phyloP scores from a whole-genome alignment of 2,797 vertebrate species.

The Phrynocephalus guinanensis region DNA sequence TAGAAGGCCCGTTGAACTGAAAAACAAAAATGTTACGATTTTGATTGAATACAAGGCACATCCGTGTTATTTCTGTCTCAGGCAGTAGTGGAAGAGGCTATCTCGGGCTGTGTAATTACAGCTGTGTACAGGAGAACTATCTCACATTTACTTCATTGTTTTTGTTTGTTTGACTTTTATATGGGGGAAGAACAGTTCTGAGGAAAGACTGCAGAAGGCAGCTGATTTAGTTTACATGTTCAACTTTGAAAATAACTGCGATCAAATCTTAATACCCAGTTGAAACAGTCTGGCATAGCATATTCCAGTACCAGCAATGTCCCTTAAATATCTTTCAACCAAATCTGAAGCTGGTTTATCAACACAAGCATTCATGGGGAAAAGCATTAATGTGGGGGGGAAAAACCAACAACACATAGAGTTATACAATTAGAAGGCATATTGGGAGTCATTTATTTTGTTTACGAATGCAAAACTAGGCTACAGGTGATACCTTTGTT shows the following conservation, averaged over 20 bases:
- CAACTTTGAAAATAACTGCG: neutral
- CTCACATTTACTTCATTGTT: neutral
- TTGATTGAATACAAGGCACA: accelerated
- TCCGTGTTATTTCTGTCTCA: neutral
- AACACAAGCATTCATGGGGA: neutral
- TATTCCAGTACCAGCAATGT: neutral
- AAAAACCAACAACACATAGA: too few species aligned
- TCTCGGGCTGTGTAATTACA: neutral
- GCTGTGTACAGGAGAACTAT: neutral
- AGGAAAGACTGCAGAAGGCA: neutral
- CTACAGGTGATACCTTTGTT: too few species aligned
- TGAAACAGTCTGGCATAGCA: neutral
- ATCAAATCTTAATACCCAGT: neutral
- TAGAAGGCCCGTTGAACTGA: neutral
- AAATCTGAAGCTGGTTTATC: neutral
- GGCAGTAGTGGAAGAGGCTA: neutral
- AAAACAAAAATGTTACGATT: neutral
- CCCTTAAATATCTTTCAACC: neutral
- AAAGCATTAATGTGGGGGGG: too few species aligned
- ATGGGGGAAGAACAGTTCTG: neutral
- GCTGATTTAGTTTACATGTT: neutral
- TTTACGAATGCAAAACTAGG: too few species aligned
- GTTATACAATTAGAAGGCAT: too few species aligned
- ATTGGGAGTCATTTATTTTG: too few species aligned
- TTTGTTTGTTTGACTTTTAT: neutral